Base-by-base conservation (phyloP, 2,113 vertebrate species). In the Collichthys lucidus region DNA sequence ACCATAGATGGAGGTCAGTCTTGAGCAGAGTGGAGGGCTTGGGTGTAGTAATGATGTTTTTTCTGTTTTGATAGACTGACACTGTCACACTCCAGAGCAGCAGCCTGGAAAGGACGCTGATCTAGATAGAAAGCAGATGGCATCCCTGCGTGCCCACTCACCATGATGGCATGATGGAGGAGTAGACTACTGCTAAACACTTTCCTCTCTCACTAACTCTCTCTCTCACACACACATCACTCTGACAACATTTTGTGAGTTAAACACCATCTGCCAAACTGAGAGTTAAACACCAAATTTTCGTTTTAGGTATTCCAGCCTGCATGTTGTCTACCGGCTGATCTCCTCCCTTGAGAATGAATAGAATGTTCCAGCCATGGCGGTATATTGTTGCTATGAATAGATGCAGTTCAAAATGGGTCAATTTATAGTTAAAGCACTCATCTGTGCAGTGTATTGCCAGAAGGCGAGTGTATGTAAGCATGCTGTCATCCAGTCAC, bases 401-500 rank as follows among this genome's bases (percentile, higher is more conserved):
- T 94, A 95, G 91, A 85, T 11, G 53, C 49, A 79, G 88, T 92
- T 88, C 53, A 88, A 95, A 95, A 90, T 94, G 91, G 94, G 94
- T 93, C 93, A 91, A 88, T 92, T 93, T 92, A 92, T 94, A 68
- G 90, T 91, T 78, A 90, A 91, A 88, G 91, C 94, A 92, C 83
- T 94, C 90, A 92, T 91, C 93, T 92, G 94, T 92, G 90, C 87
- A 85, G 82, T 75, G 82, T 79, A 71, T 91, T 72, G 88, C 93
- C 94, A 94, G 90, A 92, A 94, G 94, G 91, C 84, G 46, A 92
- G 86, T 83, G 88, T 88, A 92, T 92, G 91, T 89, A 93, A 91
- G 91, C 92, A 91, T 91, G 88, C 87, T 89, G 91, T 89, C 93
- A 95, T 94, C 93, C 74, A 86, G 87, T 91, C 82, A 85, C 82